phyloP scores from a whole-genome alignment of 2,797 vertebrate species.

The Centropyge bicolor region DNA sequence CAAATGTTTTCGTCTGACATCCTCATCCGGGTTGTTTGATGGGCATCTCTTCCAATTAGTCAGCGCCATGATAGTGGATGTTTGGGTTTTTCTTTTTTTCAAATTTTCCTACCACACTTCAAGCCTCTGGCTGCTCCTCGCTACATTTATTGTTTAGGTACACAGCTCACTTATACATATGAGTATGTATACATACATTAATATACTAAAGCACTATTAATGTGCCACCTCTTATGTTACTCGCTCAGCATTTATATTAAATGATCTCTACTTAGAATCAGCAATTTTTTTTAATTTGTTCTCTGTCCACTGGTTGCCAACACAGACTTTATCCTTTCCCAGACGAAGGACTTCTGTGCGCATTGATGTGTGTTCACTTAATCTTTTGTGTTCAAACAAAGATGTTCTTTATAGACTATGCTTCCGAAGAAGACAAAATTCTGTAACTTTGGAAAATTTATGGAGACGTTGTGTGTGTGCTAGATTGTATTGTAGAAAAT shows the following conservation, averaged over 20 bases:
- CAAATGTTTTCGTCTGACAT: slow-evolving; percentile 53
- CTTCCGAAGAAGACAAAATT: slow-evolving; percentile 83
- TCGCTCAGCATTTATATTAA: slow-evolving; percentile 94
- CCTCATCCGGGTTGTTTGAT: slow-evolving; percentile 47
- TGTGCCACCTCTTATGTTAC: slow-evolving; percentile 87
- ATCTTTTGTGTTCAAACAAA: slow-evolving; percentile 87
- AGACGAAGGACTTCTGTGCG: slow-evolving; percentile 87
- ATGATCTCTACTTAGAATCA: slow-evolving; percentile 91
- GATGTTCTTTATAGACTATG: slow-evolving; percentile 85
- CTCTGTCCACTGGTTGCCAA: slow-evolving; percentile 86
- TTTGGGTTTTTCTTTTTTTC: slow-evolving; percentile 29
- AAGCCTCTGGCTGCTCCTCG: slow-evolving; percentile 80
- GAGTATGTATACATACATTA: slow-evolving; percentile 88
- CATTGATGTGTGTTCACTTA: slow-evolving; percentile 86
- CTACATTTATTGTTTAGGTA: slow-evolving; percentile 84
- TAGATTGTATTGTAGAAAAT: slow-evolving; percentile 84
- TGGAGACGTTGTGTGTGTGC: slow-evolving; percentile 81
- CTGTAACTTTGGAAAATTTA: slow-evolving; percentile 79
- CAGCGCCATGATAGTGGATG: slow-evolving; percentile 47
- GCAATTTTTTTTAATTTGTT: slow-evolving; percentile 72
- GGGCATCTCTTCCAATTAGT: slow-evolving; percentile 60
- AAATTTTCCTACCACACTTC: slow-evolving; percentile 69
- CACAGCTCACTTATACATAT: slow-evolving; percentile 87
- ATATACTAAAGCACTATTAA: slow-evolving; percentile 87
- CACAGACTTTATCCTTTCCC: slow-evolving; percentile 88